Conservation (phyloP, 1,140 invertebrate species). For the Batillaria attramentaria region DNA sequence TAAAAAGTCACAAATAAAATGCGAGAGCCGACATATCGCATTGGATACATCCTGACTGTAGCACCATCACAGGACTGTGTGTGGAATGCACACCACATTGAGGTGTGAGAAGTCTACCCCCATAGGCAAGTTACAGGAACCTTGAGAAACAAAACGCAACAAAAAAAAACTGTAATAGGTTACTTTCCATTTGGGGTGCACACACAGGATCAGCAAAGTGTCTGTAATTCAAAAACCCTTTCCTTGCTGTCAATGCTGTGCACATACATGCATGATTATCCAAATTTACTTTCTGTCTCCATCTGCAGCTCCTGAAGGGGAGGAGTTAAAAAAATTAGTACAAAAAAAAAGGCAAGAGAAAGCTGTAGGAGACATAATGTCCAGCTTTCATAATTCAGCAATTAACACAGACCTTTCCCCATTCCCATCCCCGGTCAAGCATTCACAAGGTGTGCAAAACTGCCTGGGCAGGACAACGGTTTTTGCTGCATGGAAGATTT, state of each 20-base stretch:
- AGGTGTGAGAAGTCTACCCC: too few species aligned
- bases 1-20: slow-evolving; percentile 14
- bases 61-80: slow-evolving; percentile 33
- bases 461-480: too few species aligned
- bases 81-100: slow-evolving; percentile 34
- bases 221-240: slow-evolving; percentile 1
- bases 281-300: background rate
- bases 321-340: background rate
- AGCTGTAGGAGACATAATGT: too few species aligned
- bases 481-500: too few species aligned
- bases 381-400: too few species aligned
- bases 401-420: too few species aligned
- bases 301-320: too few species aligned
- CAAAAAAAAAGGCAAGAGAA: too few species aligned
- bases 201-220: slow-evolving; percentile 6
- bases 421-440: slow-evolving; percentile 1
- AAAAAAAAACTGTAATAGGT: background rate
- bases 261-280: background rate
- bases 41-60: slow-evolving; percentile 12
- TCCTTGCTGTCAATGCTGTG: too few species aligned
- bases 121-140: background rate
- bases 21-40: background rate
- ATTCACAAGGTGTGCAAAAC: background rate
- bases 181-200: slow-evolving; percentile 2
- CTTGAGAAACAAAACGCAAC: background rate